These are phyloP conservation scores for Dicyrtomina minuta DNA, from an alignment of 2,888 invertebrate genomes.

Conservation along the genomic window DNA sequence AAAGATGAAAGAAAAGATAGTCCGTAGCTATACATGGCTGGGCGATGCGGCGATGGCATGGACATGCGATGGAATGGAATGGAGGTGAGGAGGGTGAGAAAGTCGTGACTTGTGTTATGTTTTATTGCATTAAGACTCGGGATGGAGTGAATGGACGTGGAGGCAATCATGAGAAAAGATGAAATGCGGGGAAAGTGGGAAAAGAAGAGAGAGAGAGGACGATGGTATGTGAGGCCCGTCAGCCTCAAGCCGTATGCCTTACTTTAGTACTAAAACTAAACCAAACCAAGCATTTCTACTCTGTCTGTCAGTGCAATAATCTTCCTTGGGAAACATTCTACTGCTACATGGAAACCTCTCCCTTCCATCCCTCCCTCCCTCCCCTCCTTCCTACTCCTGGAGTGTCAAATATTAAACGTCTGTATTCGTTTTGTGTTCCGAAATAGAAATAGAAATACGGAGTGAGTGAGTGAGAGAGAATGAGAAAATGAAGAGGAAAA, in stretches of 20 bases:
- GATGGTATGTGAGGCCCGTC: constrained; percentile 3
- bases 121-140: background rate
- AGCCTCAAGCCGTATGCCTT: background rate
- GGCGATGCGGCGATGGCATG: too few relatives aligned
- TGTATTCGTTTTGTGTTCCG: background rate
- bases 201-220: background rate
- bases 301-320: too few relatives aligned
- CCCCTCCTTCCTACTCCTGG: background rate
- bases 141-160: constrained; percentile 2
- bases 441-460: background rate
- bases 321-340: too few relatives aligned
- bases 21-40: too few relatives aligned
- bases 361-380: background rate
- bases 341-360: too few relatives aligned
- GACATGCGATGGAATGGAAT: background rate
- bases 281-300: too few relatives aligned
- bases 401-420: background rate
- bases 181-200: background rate
- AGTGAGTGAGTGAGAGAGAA: background rate
- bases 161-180: constrained; percentile 11
- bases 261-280: too few relatives aligned
- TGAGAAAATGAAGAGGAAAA: background rate
- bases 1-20: too few relatives aligned
- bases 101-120: constrained; percentile 9
- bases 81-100: background rate